Conservation (phyloP, 1,140 invertebrate genomes). For the Drosophila quadrilineata region DNA sequence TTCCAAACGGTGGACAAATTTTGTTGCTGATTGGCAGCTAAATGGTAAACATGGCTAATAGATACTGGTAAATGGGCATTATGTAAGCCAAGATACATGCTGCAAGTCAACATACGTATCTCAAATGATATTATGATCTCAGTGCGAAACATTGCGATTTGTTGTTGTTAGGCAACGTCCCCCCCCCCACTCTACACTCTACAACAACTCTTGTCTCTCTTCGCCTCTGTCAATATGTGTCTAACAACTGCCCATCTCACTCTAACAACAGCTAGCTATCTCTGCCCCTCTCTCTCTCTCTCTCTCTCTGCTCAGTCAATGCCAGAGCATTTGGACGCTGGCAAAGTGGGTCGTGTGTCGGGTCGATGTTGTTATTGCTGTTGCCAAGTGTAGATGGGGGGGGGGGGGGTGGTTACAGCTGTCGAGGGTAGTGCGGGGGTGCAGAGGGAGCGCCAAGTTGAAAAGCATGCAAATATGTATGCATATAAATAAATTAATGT, state of each 20-base stretch:
- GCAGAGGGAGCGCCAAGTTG: slow-evolving; percentile 64
- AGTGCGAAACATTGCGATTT: slow-evolving; percentile 66
- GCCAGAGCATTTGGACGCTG: slow-evolving; percentile 47
- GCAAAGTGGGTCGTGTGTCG: slow-evolving; percentile 59
- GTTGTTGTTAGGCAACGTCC: slow-evolving; percentile 31
- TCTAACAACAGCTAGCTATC: no score
- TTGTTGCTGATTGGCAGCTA: slow-evolving; percentile 32
- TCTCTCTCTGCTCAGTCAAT: slow-evolving; percentile 45
- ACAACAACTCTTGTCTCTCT: no score
- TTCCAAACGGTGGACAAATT: slow-evolving; percentile 35
- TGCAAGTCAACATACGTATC: slow-evolving; percentile 32
- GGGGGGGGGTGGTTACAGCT: neutral
- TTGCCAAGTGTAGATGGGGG: neutral
- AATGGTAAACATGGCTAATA: slow-evolving; percentile 37
- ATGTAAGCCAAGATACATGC: slow-evolving; percentile 34
- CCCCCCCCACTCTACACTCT: no score
- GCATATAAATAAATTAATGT: slow-evolving; percentile 78
- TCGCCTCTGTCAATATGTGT: neutral
- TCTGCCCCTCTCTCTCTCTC: slow-evolving; percentile 2
- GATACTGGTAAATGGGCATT: slow-evolving; percentile 7
- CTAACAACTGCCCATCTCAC: neutral
- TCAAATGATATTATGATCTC: slow-evolving; percentile 72
- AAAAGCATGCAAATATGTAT: slow-evolving; percentile 75
- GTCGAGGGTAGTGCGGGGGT: neutral
- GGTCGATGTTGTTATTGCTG: slow-evolving; percentile 40